These are phyloP conservation scores for Hydractinia symbiolongicarpus DNA, from an alignment of 30 jellyfish, hydroid and myxozoan species.

Conservation along the genomic window DNA sequence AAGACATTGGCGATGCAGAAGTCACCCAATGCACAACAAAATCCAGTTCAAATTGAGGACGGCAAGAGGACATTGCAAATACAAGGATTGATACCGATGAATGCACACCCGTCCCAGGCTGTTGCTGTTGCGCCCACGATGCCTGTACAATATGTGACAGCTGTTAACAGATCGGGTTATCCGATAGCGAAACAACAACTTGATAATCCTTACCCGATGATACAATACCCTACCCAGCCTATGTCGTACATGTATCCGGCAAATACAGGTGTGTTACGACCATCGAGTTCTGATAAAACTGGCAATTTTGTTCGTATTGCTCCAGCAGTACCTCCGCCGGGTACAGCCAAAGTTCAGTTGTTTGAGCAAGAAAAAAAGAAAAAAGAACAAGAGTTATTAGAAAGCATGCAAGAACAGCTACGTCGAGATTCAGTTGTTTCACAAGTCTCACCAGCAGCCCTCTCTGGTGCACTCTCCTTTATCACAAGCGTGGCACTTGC, in stretches of 20 bases:
- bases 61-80: conserved; percentile 23
- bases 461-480: conserved; percentile 20
- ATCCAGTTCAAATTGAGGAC: background rate
- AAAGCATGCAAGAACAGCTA: background rate
- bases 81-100: conserved; percentile 17
- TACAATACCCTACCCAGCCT: conserved; percentile 27
- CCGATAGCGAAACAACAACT: background rate
- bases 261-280: conserved; percentile 4
- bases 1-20: background rate
- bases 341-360: background rate
- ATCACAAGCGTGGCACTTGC: conserved; percentile 6
- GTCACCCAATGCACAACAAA: background rate
- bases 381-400: background rate
- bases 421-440: background rate
- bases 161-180: conserved; percentile 13
- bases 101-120: background rate
- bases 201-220: background rate
- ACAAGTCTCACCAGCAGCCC: conserved; percentile 2
- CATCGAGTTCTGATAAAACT: conserved; percentile 24
- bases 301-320: conserved; percentile 83
- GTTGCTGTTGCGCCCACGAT: background rate
- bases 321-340: conserved; percentile 44
- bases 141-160: conserved; percentile 27
- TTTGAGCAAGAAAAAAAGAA: conserved; percentile 22
- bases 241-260: conserved; percentile 22